phyloP scores from a whole-genome alignment of 1,140 invertebrate genomes.

The Drosophila nannoptera region DNA sequence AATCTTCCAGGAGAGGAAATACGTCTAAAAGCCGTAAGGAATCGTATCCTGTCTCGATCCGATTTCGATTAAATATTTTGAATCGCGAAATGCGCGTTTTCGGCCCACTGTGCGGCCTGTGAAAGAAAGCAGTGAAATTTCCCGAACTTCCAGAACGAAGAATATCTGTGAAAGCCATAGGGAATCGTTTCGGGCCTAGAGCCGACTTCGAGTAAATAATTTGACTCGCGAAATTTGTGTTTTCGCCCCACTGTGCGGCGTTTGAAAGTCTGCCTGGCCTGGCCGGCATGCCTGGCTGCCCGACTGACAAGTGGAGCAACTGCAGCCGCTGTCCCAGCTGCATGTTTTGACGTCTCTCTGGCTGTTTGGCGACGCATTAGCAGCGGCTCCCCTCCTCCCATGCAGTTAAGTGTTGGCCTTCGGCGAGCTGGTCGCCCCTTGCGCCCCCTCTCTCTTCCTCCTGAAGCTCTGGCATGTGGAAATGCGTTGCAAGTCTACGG shows the following conservation, averaged over 20 bases:
- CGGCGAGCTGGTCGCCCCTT: conserved; percentile 21
- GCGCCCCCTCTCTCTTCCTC: background rate
- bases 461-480: conserved; percentile 25
- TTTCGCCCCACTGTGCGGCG: conserved; percentile 30
- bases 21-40: background rate
- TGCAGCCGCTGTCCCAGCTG: conserved; percentile 16
- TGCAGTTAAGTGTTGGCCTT: conserved; percentile 45
- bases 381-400: conserved; percentile 8
- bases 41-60: too few relatives aligned
- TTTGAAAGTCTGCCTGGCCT: conserved; percentile 56
- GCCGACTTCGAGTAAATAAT: too few relatives aligned
- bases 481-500: conserved; percentile 43
- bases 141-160: too few relatives aligned
- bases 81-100: too few relatives aligned
- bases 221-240: too few relatives aligned
- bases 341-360: conserved; percentile 19
- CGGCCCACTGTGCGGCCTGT: conserved; percentile 39
- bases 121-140: conserved; percentile 9
- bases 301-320: conserved; percentile 42
- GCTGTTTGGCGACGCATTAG: conserved; percentile 35
- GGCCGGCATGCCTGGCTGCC: too few relatives aligned
- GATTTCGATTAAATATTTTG: too few relatives aligned
- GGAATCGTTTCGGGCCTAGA: too few relatives aligned
- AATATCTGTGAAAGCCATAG: background rate
- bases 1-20: too few relatives aligned